Evolutionary conservation across 2,888 invertebrate species (phyloP).

Genomic region (Pyrrhosoma nymphula): DNA sequence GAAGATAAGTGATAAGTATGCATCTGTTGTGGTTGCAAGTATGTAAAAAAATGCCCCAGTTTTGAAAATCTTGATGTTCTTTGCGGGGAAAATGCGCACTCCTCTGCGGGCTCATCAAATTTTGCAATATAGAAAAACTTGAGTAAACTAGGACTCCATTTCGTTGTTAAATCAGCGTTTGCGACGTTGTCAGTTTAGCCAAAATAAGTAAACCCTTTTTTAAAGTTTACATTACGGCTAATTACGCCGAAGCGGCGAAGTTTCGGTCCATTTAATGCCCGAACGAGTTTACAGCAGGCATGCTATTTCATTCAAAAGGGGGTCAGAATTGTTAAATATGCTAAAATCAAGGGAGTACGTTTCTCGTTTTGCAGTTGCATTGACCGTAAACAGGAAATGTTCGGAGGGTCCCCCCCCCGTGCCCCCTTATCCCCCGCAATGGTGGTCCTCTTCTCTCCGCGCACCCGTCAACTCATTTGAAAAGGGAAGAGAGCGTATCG

Average conservation of each 20-base stretch:
- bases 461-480: neutral
- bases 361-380: constrained; percentile 11
- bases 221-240: neutral
- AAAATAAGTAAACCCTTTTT: neutral
- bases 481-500: neutral
- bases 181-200: neutral
- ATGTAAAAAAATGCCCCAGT: too few relatives aligned
- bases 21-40: too few relatives aligned
- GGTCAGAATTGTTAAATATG: neutral
- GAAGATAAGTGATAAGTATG: too few relatives aligned
- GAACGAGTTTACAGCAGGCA: neutral
- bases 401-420: neutral
- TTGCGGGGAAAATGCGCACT: too few relatives aligned
- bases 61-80: too few relatives aligned
- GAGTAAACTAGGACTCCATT: neutral
- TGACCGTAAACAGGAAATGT: constrained; percentile 32
- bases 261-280: neutral
- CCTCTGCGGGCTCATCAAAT: neutral
- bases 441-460: too few relatives aligned
- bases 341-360: neutral
- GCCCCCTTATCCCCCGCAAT: neutral
- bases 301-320: neutral
- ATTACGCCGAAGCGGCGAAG: neutral
- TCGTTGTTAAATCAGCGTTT: neutral
- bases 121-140: neutral